Conservation (phyloP, 2,888 invertebrate genomes). For the Teleiodes luculella region DNA sequence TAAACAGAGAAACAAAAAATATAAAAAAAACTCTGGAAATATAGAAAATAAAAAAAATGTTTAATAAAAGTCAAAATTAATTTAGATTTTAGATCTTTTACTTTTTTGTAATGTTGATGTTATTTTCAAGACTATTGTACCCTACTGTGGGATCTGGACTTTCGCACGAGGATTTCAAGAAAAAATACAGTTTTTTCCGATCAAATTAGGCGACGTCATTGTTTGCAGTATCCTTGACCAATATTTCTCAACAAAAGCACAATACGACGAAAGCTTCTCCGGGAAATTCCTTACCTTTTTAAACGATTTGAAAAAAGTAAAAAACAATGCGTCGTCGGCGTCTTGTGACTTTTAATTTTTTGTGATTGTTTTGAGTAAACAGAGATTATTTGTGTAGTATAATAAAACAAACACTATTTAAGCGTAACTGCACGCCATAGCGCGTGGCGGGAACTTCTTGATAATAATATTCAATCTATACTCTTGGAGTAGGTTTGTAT, state of each 20-base stretch:
- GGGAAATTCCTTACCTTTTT: slow-evolving; percentile 38
- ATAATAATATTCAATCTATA: too few species aligned
- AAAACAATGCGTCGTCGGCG: slow-evolving; percentile 30
- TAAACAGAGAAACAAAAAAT: too few species aligned
- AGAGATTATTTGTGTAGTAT: neutral
- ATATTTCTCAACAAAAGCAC: slow-evolving; percentile 38
- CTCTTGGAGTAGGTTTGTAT: too few species aligned
- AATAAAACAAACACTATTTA: neutral
- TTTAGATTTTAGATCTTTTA: too few species aligned
- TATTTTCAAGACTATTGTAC: too few species aligned
- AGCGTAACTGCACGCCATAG: neutral
- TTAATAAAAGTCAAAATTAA: too few species aligned
- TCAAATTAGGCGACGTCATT: slow-evolving; percentile 28
- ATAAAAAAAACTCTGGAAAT: too few species aligned
- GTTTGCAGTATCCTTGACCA: slow-evolving; percentile 40
- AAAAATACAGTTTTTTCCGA: neutral
- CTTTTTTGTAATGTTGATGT: too few species aligned
- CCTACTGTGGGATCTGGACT: too few species aligned
- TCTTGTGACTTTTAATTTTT: slow-evolving; percentile 15
- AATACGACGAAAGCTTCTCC: slow-evolving; percentile 37
- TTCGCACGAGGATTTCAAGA: neutral
- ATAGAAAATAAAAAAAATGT: too few species aligned
- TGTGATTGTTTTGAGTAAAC: neutral
- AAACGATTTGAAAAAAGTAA: slow-evolving; percentile 37
- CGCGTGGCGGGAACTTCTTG: neutral